These are phyloP conservation scores for Toxonevra muliebris DNA, from an alignment of 2,888 invertebrate genomes.

Conservation along the genomic window DNA sequence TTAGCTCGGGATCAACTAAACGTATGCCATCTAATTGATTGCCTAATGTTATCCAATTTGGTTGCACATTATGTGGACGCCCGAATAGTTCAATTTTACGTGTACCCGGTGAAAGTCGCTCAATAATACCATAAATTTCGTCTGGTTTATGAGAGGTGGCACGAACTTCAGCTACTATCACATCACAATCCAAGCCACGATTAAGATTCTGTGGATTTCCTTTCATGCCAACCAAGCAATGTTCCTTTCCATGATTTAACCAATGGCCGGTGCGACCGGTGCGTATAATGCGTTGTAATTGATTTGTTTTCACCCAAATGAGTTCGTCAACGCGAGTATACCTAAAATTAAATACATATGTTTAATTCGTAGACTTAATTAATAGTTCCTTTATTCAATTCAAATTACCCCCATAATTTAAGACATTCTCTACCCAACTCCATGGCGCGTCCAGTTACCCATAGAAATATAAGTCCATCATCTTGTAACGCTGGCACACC, in stretches of 20 bases:
- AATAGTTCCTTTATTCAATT: background rate
- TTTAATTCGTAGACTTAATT: background rate
- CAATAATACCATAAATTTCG: constrained; percentile 98
- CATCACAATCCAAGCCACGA: constrained; percentile 95
- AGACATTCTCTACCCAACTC: constrained; percentile 95
- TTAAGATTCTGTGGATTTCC: constrained; percentile 91
- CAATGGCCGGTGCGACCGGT: constrained; percentile 98
- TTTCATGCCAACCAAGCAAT: constrained; percentile 96
- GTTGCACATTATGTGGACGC: constrained; percentile 96
- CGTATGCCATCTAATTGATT: constrained; percentile 97
- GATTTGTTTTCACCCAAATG: constrained; percentile 99
- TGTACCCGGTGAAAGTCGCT: constrained; percentile 94
- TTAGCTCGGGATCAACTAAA: constrained; percentile 90
- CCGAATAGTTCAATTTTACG: constrained; percentile 98
- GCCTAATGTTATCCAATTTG: constrained; percentile 97
- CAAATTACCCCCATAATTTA: constrained; percentile 84
- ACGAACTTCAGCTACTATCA: constrained; percentile 97
- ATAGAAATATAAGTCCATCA: constrained; percentile 94
- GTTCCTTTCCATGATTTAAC: constrained; percentile 98
- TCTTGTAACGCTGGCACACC: constrained; percentile 95
- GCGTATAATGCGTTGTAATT: constrained; percentile 93
- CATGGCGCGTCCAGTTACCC: constrained; percentile 90
- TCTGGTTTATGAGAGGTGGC: constrained; percentile 99
- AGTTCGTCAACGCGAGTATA: constrained; percentile 96
- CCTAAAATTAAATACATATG: constrained; percentile 32